phyloP scores from a whole-genome alignment of 2,888 invertebrate species.

The Eupsilia transversa region DNA sequence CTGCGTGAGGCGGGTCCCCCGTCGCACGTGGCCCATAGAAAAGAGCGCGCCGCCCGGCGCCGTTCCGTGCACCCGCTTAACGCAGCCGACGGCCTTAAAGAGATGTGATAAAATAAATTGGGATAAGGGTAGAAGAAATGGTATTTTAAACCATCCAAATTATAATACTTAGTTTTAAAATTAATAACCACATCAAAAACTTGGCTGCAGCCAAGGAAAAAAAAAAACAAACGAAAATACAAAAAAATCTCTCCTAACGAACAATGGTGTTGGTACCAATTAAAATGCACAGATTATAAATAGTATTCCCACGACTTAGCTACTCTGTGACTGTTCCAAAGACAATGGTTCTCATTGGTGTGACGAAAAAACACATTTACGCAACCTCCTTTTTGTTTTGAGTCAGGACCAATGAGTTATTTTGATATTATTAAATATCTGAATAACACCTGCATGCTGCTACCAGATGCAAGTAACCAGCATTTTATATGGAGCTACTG shows the following conservation, averaged over 20 bases:
- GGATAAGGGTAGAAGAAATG: background rate
- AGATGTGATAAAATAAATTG: background rate
- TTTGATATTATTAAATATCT: slow-evolving; percentile 24
- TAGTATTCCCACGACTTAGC: slow-evolving; percentile 59
- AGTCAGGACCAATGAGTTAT: slow-evolving; percentile 20
- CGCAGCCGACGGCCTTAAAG: too few relatives aligned
- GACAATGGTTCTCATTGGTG: slow-evolving; percentile 65
- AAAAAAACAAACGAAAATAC: slow-evolving; percentile 20
- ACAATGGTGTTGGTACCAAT: slow-evolving; percentile 63
- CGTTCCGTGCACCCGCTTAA: too few relatives aligned
- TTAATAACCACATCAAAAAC: slow-evolving; percentile 4
- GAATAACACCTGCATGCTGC: too few relatives aligned
- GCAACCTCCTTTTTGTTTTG: slow-evolving; percentile 54
- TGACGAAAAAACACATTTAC: slow-evolving; percentile 60
- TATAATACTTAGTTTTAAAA: background rate
- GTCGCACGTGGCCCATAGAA: too few relatives aligned
- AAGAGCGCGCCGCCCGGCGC: too few relatives aligned
- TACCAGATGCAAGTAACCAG: background rate
- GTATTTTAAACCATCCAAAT: background rate
- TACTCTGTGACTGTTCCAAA: slow-evolving; percentile 50
- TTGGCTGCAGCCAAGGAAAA: background rate
- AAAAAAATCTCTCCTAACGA: slow-evolving; percentile 38
- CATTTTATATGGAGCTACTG: background rate
- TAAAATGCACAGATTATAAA: slow-evolving; percentile 64
- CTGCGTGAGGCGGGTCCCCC: too few relatives aligned